A percentile compares a stretch with the other conserved stretches of the same genome.
These are phyloP conservation scores for Edolisoma coerulescens DNA, from an alignment of 2,113 vertebrate species.

Conservation along the genomic window DNA sequence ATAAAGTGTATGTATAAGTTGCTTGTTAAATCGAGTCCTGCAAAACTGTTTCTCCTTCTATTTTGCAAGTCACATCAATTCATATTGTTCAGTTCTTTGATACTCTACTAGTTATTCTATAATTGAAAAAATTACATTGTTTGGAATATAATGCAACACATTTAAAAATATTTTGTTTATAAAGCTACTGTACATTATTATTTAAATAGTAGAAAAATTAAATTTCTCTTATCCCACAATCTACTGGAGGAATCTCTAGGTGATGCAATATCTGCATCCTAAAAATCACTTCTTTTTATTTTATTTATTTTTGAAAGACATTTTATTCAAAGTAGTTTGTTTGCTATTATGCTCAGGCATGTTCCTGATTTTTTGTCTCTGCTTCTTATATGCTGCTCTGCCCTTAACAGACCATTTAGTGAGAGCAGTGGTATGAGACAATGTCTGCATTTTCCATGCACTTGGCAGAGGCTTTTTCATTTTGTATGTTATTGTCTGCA, in stretches of 20 bases:
- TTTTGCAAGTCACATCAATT: neutral
- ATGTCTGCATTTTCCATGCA: constrained; percentile 42
- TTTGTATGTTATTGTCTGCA: constrained; percentile 65
- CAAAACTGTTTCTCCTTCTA: neutral
- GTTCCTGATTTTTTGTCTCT: constrained; percentile 29
- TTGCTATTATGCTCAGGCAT: neutral
- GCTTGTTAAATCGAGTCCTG: neutral
- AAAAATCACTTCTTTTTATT: neutral
- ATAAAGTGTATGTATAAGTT: neutral
- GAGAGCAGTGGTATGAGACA: constrained; percentile 46
- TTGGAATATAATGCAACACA: neutral
- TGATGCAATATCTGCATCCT: neutral
- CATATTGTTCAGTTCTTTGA: neutral
- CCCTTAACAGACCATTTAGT: constrained; percentile 26
- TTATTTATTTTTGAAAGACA: neutral
- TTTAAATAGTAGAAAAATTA: neutral
- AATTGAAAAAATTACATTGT: neutral
- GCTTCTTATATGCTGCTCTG: neutral
- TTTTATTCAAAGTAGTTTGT: neutral
- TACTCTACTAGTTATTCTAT: neutral
- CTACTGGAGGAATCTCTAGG: neutral
- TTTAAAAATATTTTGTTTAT: neutral
- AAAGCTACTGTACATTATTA: neutral
- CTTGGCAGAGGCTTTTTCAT: constrained; percentile 68
- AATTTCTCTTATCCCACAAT: neutral